Conservation (phyloP, 2,113 vertebrate genomes). For the Cebidichthys violaceus region DNA sequence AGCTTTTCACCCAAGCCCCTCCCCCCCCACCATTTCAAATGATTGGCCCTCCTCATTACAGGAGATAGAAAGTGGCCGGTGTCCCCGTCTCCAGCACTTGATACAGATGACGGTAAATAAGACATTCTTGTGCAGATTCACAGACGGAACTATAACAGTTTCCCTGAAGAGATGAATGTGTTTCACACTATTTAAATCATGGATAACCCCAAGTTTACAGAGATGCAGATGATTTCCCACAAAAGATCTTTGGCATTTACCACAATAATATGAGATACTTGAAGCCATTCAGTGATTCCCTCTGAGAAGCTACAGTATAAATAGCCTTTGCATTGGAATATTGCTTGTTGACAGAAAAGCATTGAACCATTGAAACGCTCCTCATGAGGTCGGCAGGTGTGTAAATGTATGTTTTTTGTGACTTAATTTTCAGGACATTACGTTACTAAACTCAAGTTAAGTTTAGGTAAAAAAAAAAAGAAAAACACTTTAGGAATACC, state of each 20-base stretch:
- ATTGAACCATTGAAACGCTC: too few species aligned
- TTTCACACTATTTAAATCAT: background rate
- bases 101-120: constrained; percentile 6
- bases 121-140: constrained; percentile 4
- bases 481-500: too few species aligned
- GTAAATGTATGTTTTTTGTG: too few species aligned
- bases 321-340: too few species aligned
- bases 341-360: too few species aligned
- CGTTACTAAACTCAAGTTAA: too few species aligned
- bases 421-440: too few species aligned
- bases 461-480: too few species aligned
- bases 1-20: constrained; percentile 28
- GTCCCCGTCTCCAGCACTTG: background rate
- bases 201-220: background rate
- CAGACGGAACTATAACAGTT: background rate
- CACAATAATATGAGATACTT: background rate
- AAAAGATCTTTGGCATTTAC: background rate
- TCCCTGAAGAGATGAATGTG: background rate
- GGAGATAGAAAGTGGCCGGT: constrained; percentile 1
- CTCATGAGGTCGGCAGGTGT: too few species aligned
- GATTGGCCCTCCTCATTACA: constrained; percentile 81
- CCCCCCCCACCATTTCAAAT: constrained; percentile 62
- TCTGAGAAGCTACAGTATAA: background rate
- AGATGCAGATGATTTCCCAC: background rate
- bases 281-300: background rate